These are phyloP conservation scores for Chydorus sphaericus DNA, from an alignment of 2,888 invertebrate genomes.

Conservation along the genomic window DNA sequence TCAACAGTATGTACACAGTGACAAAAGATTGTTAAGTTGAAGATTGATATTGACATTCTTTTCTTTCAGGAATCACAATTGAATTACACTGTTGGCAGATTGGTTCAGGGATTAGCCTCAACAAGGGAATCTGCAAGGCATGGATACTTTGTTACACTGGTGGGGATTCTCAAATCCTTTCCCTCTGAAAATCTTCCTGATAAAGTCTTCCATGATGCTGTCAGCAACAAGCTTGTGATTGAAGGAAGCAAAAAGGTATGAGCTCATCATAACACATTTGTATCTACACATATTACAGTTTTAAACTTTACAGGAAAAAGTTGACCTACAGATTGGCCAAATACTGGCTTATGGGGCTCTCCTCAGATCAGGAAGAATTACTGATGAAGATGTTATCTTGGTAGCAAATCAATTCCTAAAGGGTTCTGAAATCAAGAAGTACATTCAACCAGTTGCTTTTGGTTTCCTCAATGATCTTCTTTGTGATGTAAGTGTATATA, in stretches of 20 bases:
- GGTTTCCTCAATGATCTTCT: conserved; percentile 46
- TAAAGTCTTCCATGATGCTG: conserved; percentile 35
- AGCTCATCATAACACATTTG: conserved; percentile 26
- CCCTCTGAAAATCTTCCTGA: conserved; percentile 36
- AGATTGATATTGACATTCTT: no score
- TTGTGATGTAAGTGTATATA: conserved; percentile 31
- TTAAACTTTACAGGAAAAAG: conserved; percentile 44
- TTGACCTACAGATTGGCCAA: conserved; percentile 53
- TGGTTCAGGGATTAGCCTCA: conserved; percentile 56
- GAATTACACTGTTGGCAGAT: conserved; percentile 47
- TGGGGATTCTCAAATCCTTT: conserved; percentile 40
- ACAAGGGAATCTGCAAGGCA: conserved; percentile 44
- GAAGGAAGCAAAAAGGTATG: conserved; percentile 51
- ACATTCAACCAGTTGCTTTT: conserved; percentile 43
- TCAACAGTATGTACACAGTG: background rate
- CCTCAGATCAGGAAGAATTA: conserved; percentile 45
- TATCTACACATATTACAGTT: background rate
- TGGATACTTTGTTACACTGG: conserved; percentile 52
- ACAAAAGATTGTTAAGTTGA: background rate
- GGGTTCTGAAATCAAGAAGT: conserved; percentile 45
- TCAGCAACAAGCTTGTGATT: conserved; percentile 47
- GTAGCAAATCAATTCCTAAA: conserved; percentile 34
- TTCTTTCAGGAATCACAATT: conserved; percentile 42
- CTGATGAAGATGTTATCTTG: conserved; percentile 35
- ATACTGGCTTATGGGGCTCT: conserved; percentile 54